Evolutionary conservation across 2,888 invertebrate genomes (phyloP), one percentile per base, ranked within the genome.

Genomic region (Eupithecia subfuscata): DNA sequence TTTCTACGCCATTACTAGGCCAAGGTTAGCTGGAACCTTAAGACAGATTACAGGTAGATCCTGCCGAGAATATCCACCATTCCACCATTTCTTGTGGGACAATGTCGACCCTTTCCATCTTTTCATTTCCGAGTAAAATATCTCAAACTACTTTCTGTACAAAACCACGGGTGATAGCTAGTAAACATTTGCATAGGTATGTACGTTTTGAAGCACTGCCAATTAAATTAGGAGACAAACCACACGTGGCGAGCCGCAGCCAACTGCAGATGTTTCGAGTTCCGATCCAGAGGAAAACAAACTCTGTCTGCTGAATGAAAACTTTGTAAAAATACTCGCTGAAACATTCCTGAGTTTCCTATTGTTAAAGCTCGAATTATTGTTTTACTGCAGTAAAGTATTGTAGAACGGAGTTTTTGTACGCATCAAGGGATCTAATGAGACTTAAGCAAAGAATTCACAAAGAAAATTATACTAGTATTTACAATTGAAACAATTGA

Each of bases 201-300:
- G 56, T 11, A 43, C 25, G n/a, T 73, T 70, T 65, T 76, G 76
- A 71, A 73, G 64, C 25, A 16, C 64, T 73, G 76, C 76, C 76
- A 76, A 76, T 71, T 71, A 71, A 77, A 76, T 78, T 52, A 76
- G 75, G 76, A 73, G 75, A 75, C 69, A 43, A 22, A 65, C 70
- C 73, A 69, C 70, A 77, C 73, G 75, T 75, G 70, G 70, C 18
- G 68, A 64, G 45, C 30, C 30, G 14, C n/a, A 64, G 34, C 63
- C 65, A 64, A 22, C 64, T 71, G 71, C 43, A 71, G 67, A 75
- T 71, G 52, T 72, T 64, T 65, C 22, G 30, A 40, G 56, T 65
- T 63, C 18, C 60, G 25, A 69, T 43, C 25, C 56, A 34, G 37
- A 60, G 8, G 52, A 60, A 60, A 73, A 69, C 69, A 48, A 73